Evolutionary conservation across 2,888 invertebrate genomes (phyloP), one percentile per base, ranked within the genome.

Genomic region (Helobdella robusta): DNA sequence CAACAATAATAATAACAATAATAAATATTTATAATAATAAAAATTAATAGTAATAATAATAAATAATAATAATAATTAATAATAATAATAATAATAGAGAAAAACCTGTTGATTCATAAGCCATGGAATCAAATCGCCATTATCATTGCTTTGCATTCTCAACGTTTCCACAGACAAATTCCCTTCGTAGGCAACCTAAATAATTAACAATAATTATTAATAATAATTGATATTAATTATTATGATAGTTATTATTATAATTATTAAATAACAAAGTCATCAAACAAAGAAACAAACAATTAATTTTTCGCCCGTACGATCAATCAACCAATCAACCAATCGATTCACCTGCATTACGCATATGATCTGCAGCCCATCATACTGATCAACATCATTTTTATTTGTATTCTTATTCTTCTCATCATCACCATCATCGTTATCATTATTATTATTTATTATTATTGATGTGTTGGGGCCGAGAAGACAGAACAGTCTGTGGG

Each of bases 81-180:
- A 15, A 40, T 40, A 40, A 15, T 40, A 40, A 15, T 40, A 40
- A 15, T 40, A n/a, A 15, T 50, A 59, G 35, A 59, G 34, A 25
- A n/a, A 23, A 25, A 78, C 78, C 80, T 97, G 95, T 75, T 97
- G 95, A 3, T 92, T 89, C 2, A 99, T 83, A 64, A 94, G 94
- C 98, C 98, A 99, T 0, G 98, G 98, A 72, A 99, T 93, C 11
- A 99, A 83, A 81, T 99, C 98, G 0, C 98, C 66, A 0, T 94
- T 95, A 69, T 89, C 84, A 0, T 88, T n/a, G 18, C 23, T 25
- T 40, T 28, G 88, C 75, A 89, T 87, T 2, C 83, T 83, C 1
- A 94, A 86, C 1, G 87, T 86, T 68, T 82, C 77, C 67, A 84
- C 84, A 52, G 84, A 83, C 32, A 86, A 82, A 71, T 83, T 82